Evolutionary conservation across 2,113 vertebrate species (phyloP), one percentile per base, ranked within the genome.

Genomic region (Hystrix cristata): DNA sequence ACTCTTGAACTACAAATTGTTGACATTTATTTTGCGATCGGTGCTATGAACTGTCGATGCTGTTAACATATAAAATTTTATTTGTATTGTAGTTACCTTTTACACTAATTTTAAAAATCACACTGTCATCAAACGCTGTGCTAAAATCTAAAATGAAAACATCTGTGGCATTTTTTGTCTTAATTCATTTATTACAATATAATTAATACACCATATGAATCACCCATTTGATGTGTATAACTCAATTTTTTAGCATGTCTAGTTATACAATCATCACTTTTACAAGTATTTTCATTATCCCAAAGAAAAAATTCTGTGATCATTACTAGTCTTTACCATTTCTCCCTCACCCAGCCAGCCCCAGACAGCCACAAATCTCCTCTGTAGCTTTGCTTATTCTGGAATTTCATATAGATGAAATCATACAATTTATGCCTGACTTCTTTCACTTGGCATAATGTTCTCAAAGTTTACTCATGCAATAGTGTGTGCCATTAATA

Each of bases 111-210:
- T 74, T 34, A 43, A 62, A 78, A 14, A 65, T 27, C 31, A 76
- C 34, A 55, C 27, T 23, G 7, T 1, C 55, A 60, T 34, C 51
- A 65, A 76, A 86, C 18, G 57, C 3, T 72, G 71, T 65, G 80
- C 21, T 87, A 85, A 86, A 90, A 51, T 78, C n/a, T 34, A 71
- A 89, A 87, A 51, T 88, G 53, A 48, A 87, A 71, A n/a, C 2
- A 31, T 27, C 11, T 18, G 2, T 25, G 15, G 7, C 4, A 25
- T 60, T 67, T 19, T 25, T 59, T 91, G 72, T 48, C 25, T 76
- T 34, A 62, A n/a, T 43, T 16, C 29, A 7, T 55, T 51, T 59
- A 85, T 80, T 55, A 27, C 1, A 46, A 21, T 18, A 16, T 51
- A 87, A 71, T 84, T 69, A 8, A 59, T 4, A 34, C 23, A 25